Conservation (phyloP, 2,888 invertebrate species). For the Macropis europaea region DNA sequence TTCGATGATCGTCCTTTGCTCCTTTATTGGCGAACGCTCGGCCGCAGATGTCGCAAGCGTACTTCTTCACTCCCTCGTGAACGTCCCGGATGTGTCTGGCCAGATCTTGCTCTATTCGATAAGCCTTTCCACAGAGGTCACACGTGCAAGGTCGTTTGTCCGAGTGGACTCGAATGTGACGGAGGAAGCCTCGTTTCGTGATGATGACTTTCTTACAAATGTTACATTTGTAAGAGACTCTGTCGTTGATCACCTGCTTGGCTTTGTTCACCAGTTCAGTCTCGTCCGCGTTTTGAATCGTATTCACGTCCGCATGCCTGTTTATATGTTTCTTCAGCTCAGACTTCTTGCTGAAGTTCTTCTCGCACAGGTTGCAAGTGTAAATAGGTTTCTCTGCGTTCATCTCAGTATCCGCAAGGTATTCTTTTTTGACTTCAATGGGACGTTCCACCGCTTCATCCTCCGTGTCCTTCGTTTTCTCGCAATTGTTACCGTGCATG, state of each 20-base stretch:
- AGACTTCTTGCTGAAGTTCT: slow-evolving; percentile 28
- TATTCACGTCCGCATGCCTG: slow-evolving; percentile 26
- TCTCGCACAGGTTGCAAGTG: slow-evolving; percentile 38
- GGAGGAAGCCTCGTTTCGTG: slow-evolving; percentile 75
- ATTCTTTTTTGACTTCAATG: neutral
- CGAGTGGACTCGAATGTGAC: slow-evolving; percentile 81
- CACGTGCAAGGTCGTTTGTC: slow-evolving; percentile 80
- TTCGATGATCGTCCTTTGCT: slow-evolving; percentile 81
- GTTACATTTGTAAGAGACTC: slow-evolving; percentile 77
- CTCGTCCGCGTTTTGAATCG: slow-evolving; percentile 53
- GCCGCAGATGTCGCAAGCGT: slow-evolving; percentile 80
- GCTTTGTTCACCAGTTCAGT: slow-evolving; percentile 67
- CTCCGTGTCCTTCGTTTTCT: neutral
- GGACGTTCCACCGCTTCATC: neutral
- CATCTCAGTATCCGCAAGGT: neutral
- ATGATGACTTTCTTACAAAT: slow-evolving; percentile 79
- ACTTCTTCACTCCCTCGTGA: slow-evolving; percentile 81
- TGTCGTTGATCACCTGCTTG: slow-evolving; percentile 65
- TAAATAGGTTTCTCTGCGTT: neutral
- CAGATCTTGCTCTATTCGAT: slow-evolving; percentile 76
- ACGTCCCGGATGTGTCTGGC: slow-evolving; percentile 81
- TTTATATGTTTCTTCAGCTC: slow-evolving; percentile 36
- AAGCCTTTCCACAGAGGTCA: slow-evolving; percentile 71
- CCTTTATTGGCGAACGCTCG: slow-evolving; percentile 81
- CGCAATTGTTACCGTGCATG: slow-evolving; percentile 21